Conservation (phyloP, 2,888 invertebrate species). For the Drosophila quinaria region DNA sequence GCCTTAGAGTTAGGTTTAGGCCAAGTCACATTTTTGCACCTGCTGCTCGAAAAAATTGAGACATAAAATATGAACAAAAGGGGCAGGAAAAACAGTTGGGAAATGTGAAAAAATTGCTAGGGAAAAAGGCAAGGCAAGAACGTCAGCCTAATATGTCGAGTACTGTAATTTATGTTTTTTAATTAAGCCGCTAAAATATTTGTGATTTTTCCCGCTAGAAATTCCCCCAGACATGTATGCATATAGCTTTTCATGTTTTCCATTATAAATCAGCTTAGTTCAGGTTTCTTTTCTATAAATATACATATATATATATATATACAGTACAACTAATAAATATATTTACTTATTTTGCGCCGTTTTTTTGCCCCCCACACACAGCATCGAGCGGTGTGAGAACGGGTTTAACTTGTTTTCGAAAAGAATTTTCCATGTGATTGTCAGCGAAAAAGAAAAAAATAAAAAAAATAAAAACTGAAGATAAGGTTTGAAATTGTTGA, state of each 20-base stretch:
- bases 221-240: conserved; percentile 28
- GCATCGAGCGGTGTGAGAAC: conserved; percentile 55
- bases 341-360: conserved; percentile 7
- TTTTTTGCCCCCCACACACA: conserved; percentile 26
- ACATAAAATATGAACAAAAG: conserved; percentile 55
- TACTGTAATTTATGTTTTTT: conserved; percentile 71
- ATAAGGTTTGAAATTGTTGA: conserved; percentile 48
- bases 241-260: conserved; percentile 53
- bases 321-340: conserved; percentile 3
- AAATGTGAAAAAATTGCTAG: conserved; percentile 46
- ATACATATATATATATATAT: background rate
- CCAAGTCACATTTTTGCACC: conserved; percentile 68
- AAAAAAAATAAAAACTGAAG: conserved; percentile 41
- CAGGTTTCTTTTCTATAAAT: conserved; percentile 31
- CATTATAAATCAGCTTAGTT: conserved; percentile 54
- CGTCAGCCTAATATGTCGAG: conserved; percentile 74
- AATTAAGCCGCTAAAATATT: conserved; percentile 68
- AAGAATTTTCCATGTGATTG: conserved; percentile 76
- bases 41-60: conserved; percentile 73
- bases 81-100: conserved; percentile 39
- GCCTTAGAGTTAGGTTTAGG: conserved; percentile 23
- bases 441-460: conserved; percentile 31
- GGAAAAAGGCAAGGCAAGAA: conserved; percentile 31
- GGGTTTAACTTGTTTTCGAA: conserved; percentile 75
- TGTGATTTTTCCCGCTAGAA: conserved; percentile 46